Evolutionary conservation across 2,113 vertebrate genomes (phyloP).

Genomic region (Canis aureus): DNA sequence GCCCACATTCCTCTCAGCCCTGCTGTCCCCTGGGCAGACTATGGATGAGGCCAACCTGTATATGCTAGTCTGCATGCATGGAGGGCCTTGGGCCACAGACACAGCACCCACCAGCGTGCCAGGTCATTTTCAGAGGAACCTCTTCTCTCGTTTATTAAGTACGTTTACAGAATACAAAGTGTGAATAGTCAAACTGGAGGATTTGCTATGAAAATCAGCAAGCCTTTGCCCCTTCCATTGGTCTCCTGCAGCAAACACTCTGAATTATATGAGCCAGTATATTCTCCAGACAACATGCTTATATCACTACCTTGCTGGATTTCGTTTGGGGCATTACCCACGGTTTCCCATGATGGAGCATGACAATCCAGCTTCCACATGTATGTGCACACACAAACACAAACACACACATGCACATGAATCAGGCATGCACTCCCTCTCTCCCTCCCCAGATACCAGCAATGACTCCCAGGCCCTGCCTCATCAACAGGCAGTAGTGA

Average conservation of each 20-base stretch:
- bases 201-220: no score
- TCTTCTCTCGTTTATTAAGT: not conserved
- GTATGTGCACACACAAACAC: not conserved
- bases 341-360: not conserved
- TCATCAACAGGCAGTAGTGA: not conserved
- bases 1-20: no score
- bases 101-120: no score
- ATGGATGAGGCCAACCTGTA: no score
- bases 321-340: not conserved
- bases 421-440: no score
- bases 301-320: not conserved
- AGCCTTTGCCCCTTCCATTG: not conserved
- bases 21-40: not conserved
- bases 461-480: not conserved
- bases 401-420: no score
- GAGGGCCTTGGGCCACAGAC: no score
- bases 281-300: not conserved
- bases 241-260: not conserved
- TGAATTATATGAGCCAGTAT: not conserved
- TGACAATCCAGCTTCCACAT: not conserved
- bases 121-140: no score
- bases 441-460: not conserved
- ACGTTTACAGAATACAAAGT: not conserved
- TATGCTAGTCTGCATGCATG: no score
- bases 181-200: not conserved